Conservation (phyloP, 2,113 vertebrate genomes). For the Oryzias melastigma region DNA sequence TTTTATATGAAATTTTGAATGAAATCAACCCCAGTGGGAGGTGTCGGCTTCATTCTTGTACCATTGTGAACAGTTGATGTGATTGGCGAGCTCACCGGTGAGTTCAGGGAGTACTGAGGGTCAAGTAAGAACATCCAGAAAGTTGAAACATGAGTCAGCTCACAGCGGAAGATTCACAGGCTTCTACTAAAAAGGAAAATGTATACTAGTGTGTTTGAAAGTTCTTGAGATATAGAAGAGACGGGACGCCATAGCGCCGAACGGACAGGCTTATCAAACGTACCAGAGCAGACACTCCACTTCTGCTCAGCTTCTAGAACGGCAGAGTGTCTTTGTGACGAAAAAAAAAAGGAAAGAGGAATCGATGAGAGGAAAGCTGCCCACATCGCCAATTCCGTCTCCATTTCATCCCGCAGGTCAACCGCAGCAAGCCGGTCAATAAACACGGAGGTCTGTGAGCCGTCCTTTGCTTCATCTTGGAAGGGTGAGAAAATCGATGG, state of each 20-base stretch:
- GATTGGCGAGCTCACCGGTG: no score
- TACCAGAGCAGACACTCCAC: conserved; percentile 22
- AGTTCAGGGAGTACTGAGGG: no score
- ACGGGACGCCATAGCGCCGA: conserved; percentile 28
- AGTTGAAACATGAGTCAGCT: no score
- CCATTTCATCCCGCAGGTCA: conserved; percentile 65
- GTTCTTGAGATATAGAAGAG: conserved; percentile 33
- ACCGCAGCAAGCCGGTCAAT: conserved; percentile 62
- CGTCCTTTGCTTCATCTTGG: conserved; percentile 55
- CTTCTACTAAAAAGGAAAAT: no score
- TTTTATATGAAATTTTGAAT: no score
- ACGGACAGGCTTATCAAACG: conserved; percentile 3
- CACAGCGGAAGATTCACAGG: no score
- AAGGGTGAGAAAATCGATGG: conserved; percentile 63
- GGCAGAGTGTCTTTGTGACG: conserved; percentile 45
- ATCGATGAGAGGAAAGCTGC: conserved; percentile 54
- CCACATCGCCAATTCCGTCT: conserved; percentile 58
- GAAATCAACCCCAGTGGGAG: no score
- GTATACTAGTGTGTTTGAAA: not conserved
- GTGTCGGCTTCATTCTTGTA: no score
- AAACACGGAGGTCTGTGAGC: conserved; percentile 51
- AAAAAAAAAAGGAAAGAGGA: conserved; percentile 16
- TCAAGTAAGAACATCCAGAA: no score
- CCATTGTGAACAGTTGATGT: no score
- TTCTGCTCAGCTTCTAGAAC: conserved; percentile 31